Evolutionary conservation across 1,140 invertebrate genomes (phyloP).

Genomic region (Ooceraea biroi): DNA sequence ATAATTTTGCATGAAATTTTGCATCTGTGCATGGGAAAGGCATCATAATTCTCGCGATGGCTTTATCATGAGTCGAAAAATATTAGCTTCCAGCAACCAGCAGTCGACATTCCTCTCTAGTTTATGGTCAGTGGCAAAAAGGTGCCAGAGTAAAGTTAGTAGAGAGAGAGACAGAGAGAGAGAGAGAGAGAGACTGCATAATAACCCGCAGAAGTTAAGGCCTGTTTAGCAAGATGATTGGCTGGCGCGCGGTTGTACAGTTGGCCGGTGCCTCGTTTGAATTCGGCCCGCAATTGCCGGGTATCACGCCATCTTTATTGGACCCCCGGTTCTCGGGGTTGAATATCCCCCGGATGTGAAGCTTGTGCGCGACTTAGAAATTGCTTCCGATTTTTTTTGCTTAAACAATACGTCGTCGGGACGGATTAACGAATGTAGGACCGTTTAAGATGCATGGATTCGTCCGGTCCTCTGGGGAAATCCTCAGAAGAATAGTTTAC

Average conservation of each 20-base stretch:
- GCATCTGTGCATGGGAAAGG: no score
- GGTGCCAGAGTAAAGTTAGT: conserved; percentile 15
- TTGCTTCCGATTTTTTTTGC: conserved; percentile 36
- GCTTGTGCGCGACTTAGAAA: conserved; percentile 10
- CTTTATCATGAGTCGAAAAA: no score
- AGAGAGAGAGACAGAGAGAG: no score
- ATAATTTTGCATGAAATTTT: no score
- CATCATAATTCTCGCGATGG: no score
- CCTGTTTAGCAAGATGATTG: conserved; percentile 72
- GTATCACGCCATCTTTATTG: conserved; percentile 72
- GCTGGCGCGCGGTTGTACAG: conserved; percentile 60
- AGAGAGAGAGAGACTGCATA: no score
- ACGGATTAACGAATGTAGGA: conserved; percentile 3
- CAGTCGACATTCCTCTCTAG: neutral
- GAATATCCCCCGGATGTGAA: conserved; percentile 14
- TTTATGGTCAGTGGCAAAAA: neutral
- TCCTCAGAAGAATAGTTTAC: conserved; percentile 23
- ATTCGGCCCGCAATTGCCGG: conserved; percentile 65
- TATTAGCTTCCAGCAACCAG: neutral
- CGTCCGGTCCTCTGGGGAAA: conserved; percentile 6
- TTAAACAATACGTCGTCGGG: conserved; percentile 13
- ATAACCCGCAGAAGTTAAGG: conserved; percentile 65
- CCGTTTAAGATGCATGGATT: neutral
- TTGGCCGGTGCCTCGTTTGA: conserved; percentile 60
- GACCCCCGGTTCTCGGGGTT: neutral